These are phyloP conservation scores for Argyrosomus regius DNA, from an alignment of 2,797 vertebrate species.

Conservation along the genomic window DNA sequence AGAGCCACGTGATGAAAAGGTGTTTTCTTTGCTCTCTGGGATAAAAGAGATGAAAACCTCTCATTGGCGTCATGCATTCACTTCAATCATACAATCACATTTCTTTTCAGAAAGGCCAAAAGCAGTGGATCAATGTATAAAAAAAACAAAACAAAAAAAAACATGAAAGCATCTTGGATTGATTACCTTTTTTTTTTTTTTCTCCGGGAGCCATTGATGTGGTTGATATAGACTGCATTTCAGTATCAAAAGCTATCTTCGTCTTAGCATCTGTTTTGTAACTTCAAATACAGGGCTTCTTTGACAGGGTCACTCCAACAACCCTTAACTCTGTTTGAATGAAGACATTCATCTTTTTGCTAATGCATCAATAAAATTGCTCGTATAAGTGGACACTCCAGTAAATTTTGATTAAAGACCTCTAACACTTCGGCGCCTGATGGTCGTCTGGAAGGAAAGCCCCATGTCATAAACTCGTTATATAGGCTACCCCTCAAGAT, in stretches of 20 bases:
- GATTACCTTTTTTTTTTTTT: constrained; percentile 13
- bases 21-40: background rate
- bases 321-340: constrained; percentile 42
- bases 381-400: constrained; percentile 74
- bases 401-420: constrained; percentile 77
- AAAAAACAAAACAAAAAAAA: background rate
- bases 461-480: constrained; percentile 65
- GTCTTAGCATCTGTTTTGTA: constrained; percentile 31
- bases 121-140: background rate
- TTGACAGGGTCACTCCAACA: constrained; percentile 47
- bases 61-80: background rate
- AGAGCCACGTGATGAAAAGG: background rate
- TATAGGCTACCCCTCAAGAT: constrained; percentile 58
- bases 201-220: background rate
- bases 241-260: background rate
- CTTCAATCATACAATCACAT: background rate
- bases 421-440: constrained; percentile 60
- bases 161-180: constrained; percentile 14
- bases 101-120: background rate
- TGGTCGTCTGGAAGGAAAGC: constrained; percentile 65
- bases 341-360: constrained; percentile 66
- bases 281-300: constrained; percentile 18
- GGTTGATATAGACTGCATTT: constrained; percentile 16
- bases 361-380: constrained; percentile 71
- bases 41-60: background rate